Percentiles rank a stretch among this genome's conserved stretches.
Evolutionary conservation across 2,113 vertebrate species (phyloP).

Genomic region (Malurus elegans): DNA sequence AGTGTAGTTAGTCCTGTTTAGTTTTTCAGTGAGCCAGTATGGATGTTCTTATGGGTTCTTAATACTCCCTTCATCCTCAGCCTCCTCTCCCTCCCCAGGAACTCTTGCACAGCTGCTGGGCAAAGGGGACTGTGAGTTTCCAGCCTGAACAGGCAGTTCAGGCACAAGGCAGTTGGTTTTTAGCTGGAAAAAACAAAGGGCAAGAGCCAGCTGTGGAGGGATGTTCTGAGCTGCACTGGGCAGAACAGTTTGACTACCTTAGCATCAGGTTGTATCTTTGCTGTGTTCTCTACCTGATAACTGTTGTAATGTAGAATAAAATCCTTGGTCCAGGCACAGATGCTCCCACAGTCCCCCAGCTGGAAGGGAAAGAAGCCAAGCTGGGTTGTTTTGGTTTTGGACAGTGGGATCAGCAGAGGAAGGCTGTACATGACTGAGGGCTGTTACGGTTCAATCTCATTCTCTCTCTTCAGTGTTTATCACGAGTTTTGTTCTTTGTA

Average conservation of each 20-base stretch:
- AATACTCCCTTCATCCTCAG: neutral
- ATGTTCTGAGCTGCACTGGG: neutral
- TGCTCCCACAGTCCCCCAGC: neutral
- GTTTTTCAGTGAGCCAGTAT: neutral
- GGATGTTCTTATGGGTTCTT: neutral
- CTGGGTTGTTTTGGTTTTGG: neutral
- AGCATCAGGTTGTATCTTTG: neutral
- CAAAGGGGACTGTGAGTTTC: neutral
- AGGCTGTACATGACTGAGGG: neutral
- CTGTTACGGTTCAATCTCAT: neutral
- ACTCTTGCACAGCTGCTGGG: neutral
- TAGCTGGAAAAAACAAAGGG: neutral
- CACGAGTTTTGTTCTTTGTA: neutral
- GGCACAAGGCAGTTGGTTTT: neutral
- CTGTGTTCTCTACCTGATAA: neutral
- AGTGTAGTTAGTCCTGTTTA: neutral
- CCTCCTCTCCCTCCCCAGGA: neutral
- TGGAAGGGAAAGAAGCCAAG: neutral
- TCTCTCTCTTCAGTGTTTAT: neutral
- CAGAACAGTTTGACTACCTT: neutral
- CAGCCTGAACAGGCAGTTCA: neutral
- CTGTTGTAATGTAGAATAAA: no score
- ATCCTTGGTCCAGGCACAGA: rapidly evolving
- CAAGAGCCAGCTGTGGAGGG: neutral
- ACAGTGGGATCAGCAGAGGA: neutral